Conservation (phyloP, 2,113 vertebrate species). For the Podiceps cristatus region DNA sequence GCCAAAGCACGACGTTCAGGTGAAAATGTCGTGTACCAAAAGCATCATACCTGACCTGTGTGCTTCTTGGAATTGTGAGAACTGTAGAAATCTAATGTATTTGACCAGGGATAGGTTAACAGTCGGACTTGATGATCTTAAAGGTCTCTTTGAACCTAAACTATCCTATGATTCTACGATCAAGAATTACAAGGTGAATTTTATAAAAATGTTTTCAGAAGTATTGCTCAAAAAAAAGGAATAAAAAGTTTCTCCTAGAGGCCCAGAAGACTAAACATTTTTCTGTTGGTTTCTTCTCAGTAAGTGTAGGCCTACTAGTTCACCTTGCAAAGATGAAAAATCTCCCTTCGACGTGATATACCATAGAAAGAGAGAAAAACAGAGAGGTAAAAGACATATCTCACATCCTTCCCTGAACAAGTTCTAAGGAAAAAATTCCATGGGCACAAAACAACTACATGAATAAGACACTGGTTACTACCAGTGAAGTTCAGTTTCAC, state of each 20-base stretch:
- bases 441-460: not conserved
- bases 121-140: too few relatives aligned
- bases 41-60: too few relatives aligned
- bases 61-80: too few relatives aligned
- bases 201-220: not conserved
- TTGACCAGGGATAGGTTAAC: not conserved
- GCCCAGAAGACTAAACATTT: accelerated
- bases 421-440: not conserved
- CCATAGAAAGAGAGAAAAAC: not conserved
- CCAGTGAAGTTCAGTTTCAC: not conserved
- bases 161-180: too few relatives aligned
- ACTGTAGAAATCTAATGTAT: not conserved
- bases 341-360: not conserved
- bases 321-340: not conserved
- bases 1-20: too few relatives aligned
- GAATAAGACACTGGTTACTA: not conserved
- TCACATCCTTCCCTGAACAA: not conserved
- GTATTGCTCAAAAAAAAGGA: not conserved
- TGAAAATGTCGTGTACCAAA: too few relatives aligned
- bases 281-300: not conserved
- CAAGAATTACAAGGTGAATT: not conserved
- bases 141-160: too few relatives aligned
- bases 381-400: not conserved
- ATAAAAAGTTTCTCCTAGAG: not conserved
- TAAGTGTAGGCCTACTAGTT: not conserved